phyloP scores from a whole-genome alignment of 2,888 invertebrate genomes.

The Arctia plantaginis region DNA sequence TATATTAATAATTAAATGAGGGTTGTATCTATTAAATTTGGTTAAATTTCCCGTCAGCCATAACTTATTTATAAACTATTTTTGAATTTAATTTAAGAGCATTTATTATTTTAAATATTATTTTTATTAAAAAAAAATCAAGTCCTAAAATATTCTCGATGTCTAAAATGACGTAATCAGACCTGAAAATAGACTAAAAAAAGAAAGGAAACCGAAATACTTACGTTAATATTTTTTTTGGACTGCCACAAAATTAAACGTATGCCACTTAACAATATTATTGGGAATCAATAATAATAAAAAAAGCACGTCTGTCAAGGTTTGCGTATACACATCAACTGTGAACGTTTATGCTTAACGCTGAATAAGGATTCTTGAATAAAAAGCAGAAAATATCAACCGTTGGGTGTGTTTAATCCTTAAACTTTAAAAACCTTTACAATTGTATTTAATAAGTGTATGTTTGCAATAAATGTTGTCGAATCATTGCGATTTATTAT shows the following conservation, averaged over 20 bases:
- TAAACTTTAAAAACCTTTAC: not conserved
- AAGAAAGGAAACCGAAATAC: slow-evolving; percentile 1
- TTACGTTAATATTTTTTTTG: slow-evolving; percentile 4
- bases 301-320: slow-evolving; percentile 21
- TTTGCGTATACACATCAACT: slow-evolving; percentile 27
- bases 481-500: not conserved
- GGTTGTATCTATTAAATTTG: too few species aligned
- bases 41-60: not conserved
- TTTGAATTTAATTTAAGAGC: too few species aligned
- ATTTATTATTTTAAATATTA: too few species aligned
- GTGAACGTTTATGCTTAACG: slow-evolving; percentile 17
- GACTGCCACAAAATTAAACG: not conserved
- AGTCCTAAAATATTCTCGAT: too few species aligned
- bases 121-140: too few species aligned
- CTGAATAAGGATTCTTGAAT: slow-evolving; percentile 41
- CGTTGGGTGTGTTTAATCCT: slow-evolving; percentile 1
- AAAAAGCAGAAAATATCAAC: slow-evolving; percentile 31
- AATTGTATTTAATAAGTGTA: not conserved
- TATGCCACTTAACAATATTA: slow-evolving; percentile 3
- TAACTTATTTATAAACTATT: too few species aligned
- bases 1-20: too few species aligned
- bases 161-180: not conserved
- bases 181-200: not conserved
- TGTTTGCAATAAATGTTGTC: not conserved
- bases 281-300: not conserved